A percentile compares a stretch with the other conserved stretches of the same genome.
Evolutionary conservation across 2,797 vertebrate species (phyloP).

Genomic region (Corythornis leucogaster): DNA sequence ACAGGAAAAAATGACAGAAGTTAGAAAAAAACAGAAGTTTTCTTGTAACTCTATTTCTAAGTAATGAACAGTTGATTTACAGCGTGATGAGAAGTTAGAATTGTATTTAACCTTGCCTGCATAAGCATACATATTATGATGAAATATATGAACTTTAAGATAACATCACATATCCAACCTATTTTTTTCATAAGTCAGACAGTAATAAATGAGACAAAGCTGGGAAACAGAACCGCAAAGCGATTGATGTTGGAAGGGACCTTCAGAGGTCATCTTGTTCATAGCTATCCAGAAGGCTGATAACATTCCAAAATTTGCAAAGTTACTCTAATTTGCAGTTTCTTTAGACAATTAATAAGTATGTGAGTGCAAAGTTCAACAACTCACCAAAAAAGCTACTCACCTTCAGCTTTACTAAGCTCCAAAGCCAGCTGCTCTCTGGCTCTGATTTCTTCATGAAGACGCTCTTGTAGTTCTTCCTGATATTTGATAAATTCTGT

Average conservation of each 20-base stretch:
- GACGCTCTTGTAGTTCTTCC: slow-evolving; percentile 91
- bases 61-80: too few relatives aligned
- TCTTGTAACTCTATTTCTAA: too few relatives aligned
- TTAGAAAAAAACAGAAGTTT: too few relatives aligned
- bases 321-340: not conserved
- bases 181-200: not conserved
- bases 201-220: not conserved
- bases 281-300: not conserved
- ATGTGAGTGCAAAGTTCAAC: not conserved
- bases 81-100: too few relatives aligned
- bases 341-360: not conserved
- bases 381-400: not conserved
- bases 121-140: not conserved
- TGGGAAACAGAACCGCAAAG: not conserved
- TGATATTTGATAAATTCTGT: slow-evolving; percentile 87
- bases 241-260: not conserved
- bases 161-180: not conserved
- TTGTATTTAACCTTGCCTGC: not conserved
- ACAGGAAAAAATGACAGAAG: too few relatives aligned
- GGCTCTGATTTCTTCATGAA: slow-evolving; percentile 87
- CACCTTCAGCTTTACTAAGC: slow-evolving; percentile 93
- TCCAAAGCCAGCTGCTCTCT: slow-evolving; percentile 93
- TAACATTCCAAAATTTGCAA: not conserved
- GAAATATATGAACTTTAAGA: not conserved
- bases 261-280: not conserved